Conservation (phyloP, 2,113 vertebrate species). For the Cinclus cinclus region DNA sequence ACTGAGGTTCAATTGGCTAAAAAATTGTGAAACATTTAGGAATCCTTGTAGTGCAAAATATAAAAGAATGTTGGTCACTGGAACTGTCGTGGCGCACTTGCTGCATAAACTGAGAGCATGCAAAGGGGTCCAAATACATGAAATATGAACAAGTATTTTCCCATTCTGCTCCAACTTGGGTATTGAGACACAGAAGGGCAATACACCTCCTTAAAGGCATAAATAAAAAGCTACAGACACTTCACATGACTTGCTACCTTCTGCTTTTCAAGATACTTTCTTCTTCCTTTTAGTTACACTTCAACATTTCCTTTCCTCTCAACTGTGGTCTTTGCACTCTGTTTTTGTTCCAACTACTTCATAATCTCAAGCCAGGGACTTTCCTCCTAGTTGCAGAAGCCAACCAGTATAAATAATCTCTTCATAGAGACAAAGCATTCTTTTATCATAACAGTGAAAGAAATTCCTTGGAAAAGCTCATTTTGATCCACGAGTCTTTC, state of each 20-base stretch:
- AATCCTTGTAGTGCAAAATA: not conserved
- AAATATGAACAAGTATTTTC: not conserved
- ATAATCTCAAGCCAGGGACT: not conserved
- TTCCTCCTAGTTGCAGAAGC: not conserved
- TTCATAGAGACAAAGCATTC: not conserved
- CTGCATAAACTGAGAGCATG: not conserved
- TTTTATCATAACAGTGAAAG: not conserved
- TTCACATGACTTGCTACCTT: not conserved
- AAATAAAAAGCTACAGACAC: not conserved
- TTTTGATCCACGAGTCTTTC: not conserved
- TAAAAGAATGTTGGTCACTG: not conserved
- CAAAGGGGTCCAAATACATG: not conserved
- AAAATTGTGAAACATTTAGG: not conserved
- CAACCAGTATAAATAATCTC: not conserved
- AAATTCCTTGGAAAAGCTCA: not conserved
- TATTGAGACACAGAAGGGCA: not conserved
- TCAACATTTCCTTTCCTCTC: not conserved
- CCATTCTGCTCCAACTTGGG: not conserved
- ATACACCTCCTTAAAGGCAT: not conserved
- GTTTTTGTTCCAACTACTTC: not conserved
- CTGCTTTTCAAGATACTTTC: not conserved
- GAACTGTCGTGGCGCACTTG: fast-evolving
- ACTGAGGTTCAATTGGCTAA: not conserved
- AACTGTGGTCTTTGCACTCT: not conserved
- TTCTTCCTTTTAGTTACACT: not conserved